phyloP scores from a whole-genome alignment of 2,888 invertebrate species.

The Leptopilina syphax region DNA sequence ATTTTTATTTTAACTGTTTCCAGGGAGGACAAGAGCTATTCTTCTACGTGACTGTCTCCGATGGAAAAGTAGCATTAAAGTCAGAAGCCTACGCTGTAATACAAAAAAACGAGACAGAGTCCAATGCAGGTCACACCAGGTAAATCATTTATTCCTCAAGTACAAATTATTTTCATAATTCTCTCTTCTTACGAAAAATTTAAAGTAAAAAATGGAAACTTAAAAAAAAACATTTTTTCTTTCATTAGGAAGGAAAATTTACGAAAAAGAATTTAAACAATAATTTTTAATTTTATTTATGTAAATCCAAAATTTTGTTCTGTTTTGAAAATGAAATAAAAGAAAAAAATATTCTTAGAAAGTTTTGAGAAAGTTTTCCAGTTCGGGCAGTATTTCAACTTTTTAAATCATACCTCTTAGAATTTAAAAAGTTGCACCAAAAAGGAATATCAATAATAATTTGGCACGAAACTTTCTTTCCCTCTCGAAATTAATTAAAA shows the following conservation, averaged over 20 bases:
- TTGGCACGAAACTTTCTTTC: constrained; percentile 11
- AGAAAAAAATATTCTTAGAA: constrained; percentile 10
- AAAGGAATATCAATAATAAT: constrained; percentile 21
- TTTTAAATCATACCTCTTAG: constrained; percentile 2
- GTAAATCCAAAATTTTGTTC: no score
- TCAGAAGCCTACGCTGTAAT: constrained; percentile 84
- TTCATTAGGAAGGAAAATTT: neutral
- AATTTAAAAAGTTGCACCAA: neutral
- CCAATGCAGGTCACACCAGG: constrained; percentile 69
- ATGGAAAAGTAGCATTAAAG: constrained; percentile 83
- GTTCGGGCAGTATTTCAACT: neutral
- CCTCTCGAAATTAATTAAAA: constrained; percentile 36
- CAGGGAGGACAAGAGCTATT: constrained; percentile 84
- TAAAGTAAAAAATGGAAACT: neutral
- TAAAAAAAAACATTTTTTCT: no score
- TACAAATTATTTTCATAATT: neutral
- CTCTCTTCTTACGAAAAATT: neutral
- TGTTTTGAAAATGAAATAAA: neutral
- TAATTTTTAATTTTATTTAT: no score
- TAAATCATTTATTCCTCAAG: constrained; percentile 44
- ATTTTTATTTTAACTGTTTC: constrained; percentile 64
- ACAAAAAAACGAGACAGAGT: constrained; percentile 73
- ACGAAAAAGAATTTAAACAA: no score
- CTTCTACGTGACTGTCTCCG: constrained; percentile 83
- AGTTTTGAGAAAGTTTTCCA: constrained; percentile 16